phyloP scores from a whole-genome alignment of 2,113 vertebrate species.

The Nibea coibor region DNA sequence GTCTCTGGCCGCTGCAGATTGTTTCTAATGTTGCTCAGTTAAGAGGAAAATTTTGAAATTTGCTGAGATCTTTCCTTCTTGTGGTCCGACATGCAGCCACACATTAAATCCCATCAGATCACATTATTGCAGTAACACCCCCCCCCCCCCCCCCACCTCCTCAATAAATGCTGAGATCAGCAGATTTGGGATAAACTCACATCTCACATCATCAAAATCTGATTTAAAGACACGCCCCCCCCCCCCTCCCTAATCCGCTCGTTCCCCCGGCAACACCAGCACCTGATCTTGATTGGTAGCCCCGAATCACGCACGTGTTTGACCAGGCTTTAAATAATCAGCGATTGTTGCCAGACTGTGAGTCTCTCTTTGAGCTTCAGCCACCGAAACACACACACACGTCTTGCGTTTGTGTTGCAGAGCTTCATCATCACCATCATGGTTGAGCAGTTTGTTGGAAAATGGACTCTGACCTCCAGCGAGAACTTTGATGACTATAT shows the following conservation, averaged over 20 bases:
- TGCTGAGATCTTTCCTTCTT: background rate
- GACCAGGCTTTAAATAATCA: slow-evolving; percentile 52
- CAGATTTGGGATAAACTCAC: background rate
- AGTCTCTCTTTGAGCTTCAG: background rate
- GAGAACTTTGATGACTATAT: slow-evolving; percentile 93
- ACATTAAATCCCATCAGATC: background rate
- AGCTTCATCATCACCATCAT: slow-evolving; percentile 67
- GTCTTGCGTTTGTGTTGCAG: background rate
- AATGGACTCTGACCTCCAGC: slow-evolving; percentile 88
- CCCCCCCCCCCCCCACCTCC: too few relatives aligned
- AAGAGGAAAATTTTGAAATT: background rate
- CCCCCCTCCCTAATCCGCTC: slow-evolving; percentile 44
- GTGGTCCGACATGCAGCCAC: background rate
- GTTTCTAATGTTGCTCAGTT: background rate
- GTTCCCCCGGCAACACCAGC: slow-evolving; percentile 46
- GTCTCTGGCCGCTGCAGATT: background rate
- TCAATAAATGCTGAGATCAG: slow-evolving; percentile 3
- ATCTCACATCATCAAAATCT: slow-evolving; percentile 23
- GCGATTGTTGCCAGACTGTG: fast-evolving
- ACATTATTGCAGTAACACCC: background rate
- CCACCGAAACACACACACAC: background rate
- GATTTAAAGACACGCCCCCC: slow-evolving; percentile 62
- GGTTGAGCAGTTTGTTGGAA: slow-evolving; percentile 88
- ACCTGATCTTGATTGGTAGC: slow-evolving; percentile 61
- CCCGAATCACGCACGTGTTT: slow-evolving; percentile 16